These are phyloP conservation scores for Calidris pugnax DNA, from an alignment of 2,113 vertebrate genomes.

Conservation along the genomic window DNA sequence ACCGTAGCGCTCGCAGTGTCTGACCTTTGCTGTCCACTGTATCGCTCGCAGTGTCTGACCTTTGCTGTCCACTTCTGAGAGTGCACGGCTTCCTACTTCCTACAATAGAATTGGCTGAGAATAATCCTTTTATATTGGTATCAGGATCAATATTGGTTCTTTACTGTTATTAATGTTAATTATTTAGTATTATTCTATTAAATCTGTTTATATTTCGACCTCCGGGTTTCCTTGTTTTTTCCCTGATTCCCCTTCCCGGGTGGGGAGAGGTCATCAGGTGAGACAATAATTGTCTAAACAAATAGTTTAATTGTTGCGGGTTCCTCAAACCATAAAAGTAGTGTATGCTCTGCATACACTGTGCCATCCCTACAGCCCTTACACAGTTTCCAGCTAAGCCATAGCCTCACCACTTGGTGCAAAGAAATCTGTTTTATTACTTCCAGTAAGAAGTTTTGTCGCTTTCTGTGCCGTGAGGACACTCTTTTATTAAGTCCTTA, in stretches of 20 bases:
- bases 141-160: background rate
- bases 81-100: background rate
- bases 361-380: background rate
- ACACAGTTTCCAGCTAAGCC: background rate
- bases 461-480: background rate
- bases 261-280: background rate
- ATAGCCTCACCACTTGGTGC: background rate
- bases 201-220: background rate
- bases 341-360: accelerated
- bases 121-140: background rate
- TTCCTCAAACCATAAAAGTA: background rate
- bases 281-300: background rate
- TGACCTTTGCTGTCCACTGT: background rate
- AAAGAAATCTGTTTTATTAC: background rate
- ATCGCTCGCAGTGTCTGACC: background rate
- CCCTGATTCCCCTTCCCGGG: background rate
- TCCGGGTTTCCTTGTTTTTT: background rate
- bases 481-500: background rate
- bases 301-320: background rate
- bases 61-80: background rate
- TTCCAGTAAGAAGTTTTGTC: background rate
- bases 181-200: background rate
- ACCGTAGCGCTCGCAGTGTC: background rate
- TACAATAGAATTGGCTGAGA: background rate
- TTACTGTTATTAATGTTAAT: background rate